Evolutionary conservation across 1,140 invertebrate genomes (phyloP).

Genomic region (Heliconius melpomene): DNA sequence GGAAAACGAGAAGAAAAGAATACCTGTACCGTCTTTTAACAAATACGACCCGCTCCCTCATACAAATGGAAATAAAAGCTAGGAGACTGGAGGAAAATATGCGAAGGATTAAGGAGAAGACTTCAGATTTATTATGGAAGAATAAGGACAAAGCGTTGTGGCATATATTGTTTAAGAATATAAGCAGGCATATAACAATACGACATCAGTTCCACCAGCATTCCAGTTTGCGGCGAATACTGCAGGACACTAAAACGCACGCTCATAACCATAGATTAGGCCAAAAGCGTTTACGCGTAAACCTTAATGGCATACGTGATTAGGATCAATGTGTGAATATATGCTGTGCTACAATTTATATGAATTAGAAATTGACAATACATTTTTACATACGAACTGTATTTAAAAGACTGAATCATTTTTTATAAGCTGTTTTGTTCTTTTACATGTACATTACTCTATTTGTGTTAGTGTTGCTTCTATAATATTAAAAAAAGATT

Average conservation of each 20-base stretch:
- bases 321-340: neutral
- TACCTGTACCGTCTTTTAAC: conserved; percentile 77
- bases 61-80: conserved; percentile 82
- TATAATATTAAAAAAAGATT: too few species aligned
- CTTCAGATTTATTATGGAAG: conserved; percentile 80
- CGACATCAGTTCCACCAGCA: conserved; percentile 79
- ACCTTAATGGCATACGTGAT: conserved; percentile 18
- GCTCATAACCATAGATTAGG: conserved; percentile 36
- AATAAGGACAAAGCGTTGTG: conserved; percentile 80
- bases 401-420: conserved; percentile 34
- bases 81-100: conserved; percentile 81
- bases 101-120: conserved; percentile 80
- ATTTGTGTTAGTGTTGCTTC: neutral
- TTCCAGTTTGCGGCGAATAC: conserved; percentile 71
- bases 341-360: conserved; percentile 8
- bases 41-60: conserved; percentile 79
- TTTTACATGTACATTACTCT: neutral
- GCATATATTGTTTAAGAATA: conserved; percentile 81
- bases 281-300: conserved; percentile 34
- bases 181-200: conserved; percentile 77
- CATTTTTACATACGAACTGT: conserved; percentile 27
- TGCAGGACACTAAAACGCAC: conserved; percentile 81
- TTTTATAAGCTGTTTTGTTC: conserved; percentile 6
- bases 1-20: conserved; percentile 71
- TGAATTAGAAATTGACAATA: conserved; percentile 33